Conservation (phyloP, 2,113 vertebrate genomes). For the Dipodomys spectabilis region DNA sequence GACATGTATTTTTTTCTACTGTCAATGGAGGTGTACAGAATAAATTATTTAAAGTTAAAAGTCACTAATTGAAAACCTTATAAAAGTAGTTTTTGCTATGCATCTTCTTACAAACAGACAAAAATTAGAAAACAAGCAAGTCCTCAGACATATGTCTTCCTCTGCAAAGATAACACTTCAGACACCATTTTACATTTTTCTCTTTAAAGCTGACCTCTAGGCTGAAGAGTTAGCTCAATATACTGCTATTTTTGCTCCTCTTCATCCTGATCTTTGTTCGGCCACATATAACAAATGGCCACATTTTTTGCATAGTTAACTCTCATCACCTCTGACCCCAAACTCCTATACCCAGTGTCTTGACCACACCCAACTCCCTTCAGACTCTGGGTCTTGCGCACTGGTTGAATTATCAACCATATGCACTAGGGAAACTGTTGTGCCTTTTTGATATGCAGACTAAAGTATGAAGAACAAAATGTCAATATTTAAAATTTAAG, state of each 20-base stretch:
- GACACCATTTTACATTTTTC: background rate
- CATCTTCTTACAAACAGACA: background rate
- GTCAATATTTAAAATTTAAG: background rate
- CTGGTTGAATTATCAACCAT: background rate
- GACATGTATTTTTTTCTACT: background rate
- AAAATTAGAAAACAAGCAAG: background rate
- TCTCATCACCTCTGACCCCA: background rate
- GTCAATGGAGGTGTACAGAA: background rate
- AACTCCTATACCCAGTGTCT: no score
- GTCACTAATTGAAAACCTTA: background rate
- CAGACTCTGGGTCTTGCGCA: no score
- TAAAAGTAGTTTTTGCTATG: background rate
- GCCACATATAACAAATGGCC: background rate
- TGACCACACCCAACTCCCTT: background rate
- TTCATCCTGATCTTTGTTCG: background rate
- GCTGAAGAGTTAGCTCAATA: background rate
- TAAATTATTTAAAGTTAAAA: constrained; percentile 2
- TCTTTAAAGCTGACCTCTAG: background rate
- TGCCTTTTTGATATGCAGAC: background rate
- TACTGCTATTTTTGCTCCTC: background rate
- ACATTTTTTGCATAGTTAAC: background rate
- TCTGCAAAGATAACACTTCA: background rate
- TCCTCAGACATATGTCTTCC: background rate
- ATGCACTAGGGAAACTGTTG: background rate
- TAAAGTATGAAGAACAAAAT: background rate